Evolutionary conservation across 2,888 invertebrate genomes (phyloP).

Genomic region (Villa cingulata): DNA sequence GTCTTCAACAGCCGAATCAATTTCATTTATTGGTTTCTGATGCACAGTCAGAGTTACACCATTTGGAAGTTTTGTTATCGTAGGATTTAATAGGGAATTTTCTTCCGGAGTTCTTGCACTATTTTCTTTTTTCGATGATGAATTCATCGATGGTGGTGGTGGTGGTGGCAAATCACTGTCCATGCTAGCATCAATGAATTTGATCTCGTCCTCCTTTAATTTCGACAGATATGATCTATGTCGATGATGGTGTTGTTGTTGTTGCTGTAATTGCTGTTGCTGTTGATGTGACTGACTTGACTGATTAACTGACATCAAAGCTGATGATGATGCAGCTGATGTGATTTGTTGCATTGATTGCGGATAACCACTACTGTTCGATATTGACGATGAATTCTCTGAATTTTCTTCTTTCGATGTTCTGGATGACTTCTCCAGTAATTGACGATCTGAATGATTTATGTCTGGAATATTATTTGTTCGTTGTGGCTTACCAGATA

Average conservation of each 20-base stretch:
- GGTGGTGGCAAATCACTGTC: conserved; percentile 24
- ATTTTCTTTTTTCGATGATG: conserved; percentile 6
- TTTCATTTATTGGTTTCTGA: conserved; percentile 1
- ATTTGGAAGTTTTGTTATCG: conserved; percentile 2
- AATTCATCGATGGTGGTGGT: conserved; percentile 14
- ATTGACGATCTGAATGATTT: conserved; percentile 14
- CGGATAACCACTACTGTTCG: conserved; percentile 10
- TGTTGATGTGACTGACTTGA: neutral
- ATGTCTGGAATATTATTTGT: conserved; percentile 11
- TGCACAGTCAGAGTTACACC: neutral
- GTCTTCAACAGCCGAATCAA: conserved; percentile 14
- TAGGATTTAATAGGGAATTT: conserved; percentile 2
- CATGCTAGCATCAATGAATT: conserved; percentile 32
- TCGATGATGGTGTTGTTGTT: neutral
- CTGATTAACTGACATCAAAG: neutral
- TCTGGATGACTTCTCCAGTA: conserved; percentile 11
- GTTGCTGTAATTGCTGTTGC: neutral
- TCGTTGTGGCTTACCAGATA: conserved; percentile 12
- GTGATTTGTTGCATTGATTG: neutral
- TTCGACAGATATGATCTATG: conserved; percentile 19
- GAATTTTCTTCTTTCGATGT: conserved; percentile 15
- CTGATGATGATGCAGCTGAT: neutral
- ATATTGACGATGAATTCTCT: conserved; percentile 14
- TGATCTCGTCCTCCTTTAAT: conserved; percentile 24
- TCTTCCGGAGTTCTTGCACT: neutral